These are phyloP conservation scores for Garra rufa DNA, from an alignment of 2,113 vertebrate species.

Conservation along the genomic window DNA sequence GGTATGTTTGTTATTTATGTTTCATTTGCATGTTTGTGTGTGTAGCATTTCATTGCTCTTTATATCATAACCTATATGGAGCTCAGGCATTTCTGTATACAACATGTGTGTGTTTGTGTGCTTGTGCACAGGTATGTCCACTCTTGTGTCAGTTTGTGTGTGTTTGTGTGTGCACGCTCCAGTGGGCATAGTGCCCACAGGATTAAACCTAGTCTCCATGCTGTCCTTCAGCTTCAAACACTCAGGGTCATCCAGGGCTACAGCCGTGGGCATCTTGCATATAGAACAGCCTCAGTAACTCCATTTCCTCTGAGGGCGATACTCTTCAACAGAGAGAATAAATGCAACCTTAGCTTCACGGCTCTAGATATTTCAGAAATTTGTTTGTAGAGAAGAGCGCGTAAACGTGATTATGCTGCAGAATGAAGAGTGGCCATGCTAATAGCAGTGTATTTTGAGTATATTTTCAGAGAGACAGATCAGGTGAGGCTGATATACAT, in stretches of 20 bases:
- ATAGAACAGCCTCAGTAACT: conserved; percentile 33
- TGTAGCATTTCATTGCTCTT: not conserved
- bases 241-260: conserved; percentile 44
- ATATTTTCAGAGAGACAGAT: not conserved
- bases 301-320: conserved; percentile 8
- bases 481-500: not conserved
- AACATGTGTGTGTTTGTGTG: conserved; percentile 52
- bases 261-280: conserved; percentile 46
- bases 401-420: conserved; percentile 12
- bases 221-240: conserved; percentile 49
- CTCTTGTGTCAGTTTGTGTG: conserved; percentile 22
- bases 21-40: not conserved
- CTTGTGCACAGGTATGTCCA: conserved; percentile 1
- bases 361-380: conserved; percentile 1
- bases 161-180: conserved; percentile 5
- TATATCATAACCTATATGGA: not conserved
- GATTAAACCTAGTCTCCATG: conserved; percentile 34
- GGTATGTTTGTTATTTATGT: not conserved
- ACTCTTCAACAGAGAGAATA: conserved; percentile 16
- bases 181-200: conserved; percentile 38
- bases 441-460: not conserved
- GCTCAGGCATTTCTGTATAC: not conserved
- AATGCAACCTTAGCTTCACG: conserved; percentile 1
- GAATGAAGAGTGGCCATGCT: not conserved
- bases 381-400: conserved; percentile 3